phyloP scores from a whole-genome alignment of 1,140 invertebrate species.

The Pristionchus pacificus region DNA sequence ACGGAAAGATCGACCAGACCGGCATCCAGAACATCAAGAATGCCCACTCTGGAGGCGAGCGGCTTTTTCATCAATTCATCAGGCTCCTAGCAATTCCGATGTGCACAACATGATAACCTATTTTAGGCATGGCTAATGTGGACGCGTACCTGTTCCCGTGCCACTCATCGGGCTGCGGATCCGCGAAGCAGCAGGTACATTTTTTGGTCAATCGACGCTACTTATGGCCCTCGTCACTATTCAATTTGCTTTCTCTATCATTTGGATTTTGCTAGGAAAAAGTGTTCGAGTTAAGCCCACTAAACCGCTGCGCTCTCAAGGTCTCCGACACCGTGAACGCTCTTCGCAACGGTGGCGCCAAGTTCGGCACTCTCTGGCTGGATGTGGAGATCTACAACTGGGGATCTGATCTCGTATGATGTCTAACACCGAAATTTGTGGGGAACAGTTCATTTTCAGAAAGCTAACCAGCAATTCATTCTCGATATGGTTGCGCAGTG shows the following conservation, averaged over 20 bases:
- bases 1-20: conserved; percentile 28
- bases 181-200: conserved; percentile 33
- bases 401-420: conserved; percentile 35
- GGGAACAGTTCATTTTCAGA: too few species aligned
- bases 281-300: too few species aligned
- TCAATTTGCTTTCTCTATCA: background rate
- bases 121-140: conserved; percentile 27
- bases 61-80: background rate
- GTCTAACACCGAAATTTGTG: too few species aligned
- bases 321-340: conserved; percentile 30
- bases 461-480: conserved; percentile 23
- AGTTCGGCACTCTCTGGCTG: conserved; percentile 42
- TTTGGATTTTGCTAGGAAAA: background rate
- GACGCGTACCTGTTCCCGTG: conserved; percentile 47
- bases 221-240: too few species aligned
- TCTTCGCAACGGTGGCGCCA: conserved; percentile 28
- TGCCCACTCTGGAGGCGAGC: conserved; percentile 13
- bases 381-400: conserved; percentile 38
- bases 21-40: conserved; percentile 40
- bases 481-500: conserved; percentile 3
- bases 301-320: too few species aligned
- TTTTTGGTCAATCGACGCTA: too few species aligned
- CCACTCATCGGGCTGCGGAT: conserved; percentile 20
- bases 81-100: background rate
- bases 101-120: background rate